Conservation (phyloP, 2,888 invertebrate genomes). For the Biston betularia region DNA sequence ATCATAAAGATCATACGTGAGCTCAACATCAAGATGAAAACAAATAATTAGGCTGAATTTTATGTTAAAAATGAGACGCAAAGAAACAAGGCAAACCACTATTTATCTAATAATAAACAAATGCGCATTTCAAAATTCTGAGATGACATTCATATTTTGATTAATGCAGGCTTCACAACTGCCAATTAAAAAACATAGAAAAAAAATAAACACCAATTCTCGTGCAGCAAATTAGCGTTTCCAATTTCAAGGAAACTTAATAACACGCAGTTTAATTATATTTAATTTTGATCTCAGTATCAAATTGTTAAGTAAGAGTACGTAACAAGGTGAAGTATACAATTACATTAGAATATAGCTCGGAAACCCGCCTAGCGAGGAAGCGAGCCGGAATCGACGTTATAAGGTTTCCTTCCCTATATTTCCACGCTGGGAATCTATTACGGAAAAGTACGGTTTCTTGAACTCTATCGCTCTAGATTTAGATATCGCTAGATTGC, state of each 20-base stretch:
- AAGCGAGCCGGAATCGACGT: conserved; percentile 45
- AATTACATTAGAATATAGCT: conserved; percentile 45
- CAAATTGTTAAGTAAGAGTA: conserved; percentile 20
- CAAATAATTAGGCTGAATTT: conserved; percentile 7
- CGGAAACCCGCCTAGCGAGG: conserved; percentile 57
- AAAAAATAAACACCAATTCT: conserved; percentile 5
- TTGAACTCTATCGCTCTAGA: neutral
- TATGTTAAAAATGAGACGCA: conserved; percentile 3
- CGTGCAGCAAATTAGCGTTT: conserved; percentile 30
- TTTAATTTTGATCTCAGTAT: conserved; percentile 29
- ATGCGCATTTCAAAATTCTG: neutral
- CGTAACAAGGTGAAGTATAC: conserved; percentile 46
- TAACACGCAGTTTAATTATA: conserved; percentile 23
- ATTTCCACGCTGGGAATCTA: conserved; percentile 14
- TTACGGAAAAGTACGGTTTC: conserved; percentile 21
- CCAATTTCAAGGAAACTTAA: conserved; percentile 39
- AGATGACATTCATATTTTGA: neutral
- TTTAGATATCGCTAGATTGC: neutral
- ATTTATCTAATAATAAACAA: neutral
- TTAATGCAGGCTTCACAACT: neutral
- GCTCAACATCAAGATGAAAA: neutral
- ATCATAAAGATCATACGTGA: conserved; percentile 13
- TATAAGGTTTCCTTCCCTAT: conserved; percentile 67
- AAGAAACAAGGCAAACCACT: neutral
- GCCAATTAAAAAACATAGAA: neutral